These are phyloP conservation scores for Netelia fuscicornis DNA, from an alignment of 2,888 invertebrate species.

Conservation along the genomic window DNA sequence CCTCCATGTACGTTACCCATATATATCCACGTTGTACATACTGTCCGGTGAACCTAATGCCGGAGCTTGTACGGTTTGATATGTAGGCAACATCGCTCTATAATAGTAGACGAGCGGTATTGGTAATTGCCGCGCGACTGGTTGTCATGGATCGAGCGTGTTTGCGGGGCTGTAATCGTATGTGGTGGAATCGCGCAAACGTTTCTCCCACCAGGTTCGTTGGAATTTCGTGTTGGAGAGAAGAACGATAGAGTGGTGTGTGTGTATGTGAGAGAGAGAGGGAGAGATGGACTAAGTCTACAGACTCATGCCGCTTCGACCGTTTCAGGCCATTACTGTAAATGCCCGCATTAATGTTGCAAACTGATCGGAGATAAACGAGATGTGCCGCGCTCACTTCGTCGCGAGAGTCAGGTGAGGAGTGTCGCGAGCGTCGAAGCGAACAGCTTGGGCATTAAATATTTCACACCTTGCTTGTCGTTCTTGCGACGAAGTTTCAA, in stretches of 20 bases:
- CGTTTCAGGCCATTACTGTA: slow-evolving; percentile 75
- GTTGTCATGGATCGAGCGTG: slow-evolving; percentile 72
- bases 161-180: slow-evolving; percentile 55
- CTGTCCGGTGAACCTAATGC: slow-evolving; percentile 29
- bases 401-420: slow-evolving; percentile 45
- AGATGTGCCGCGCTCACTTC: slow-evolving; percentile 61
- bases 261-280: slow-evolving; percentile 8
- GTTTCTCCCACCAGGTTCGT: neutral
- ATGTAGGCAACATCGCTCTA: slow-evolving; percentile 1
- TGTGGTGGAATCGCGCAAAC: neutral
- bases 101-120: slow-evolving; percentile 20
- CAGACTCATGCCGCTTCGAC: slow-evolving; percentile 59
- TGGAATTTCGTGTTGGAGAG: slow-evolving; percentile 25
- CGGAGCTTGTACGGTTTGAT: slow-evolving; percentile 19
- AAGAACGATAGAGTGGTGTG: slow-evolving; percentile 7
- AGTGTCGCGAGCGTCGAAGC: slow-evolving; percentile 16
- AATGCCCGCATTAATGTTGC: slow-evolving; percentile 79
- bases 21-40: neutral
- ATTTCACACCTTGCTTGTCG: slow-evolving; percentile 72
- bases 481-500: slow-evolving; percentile 38
- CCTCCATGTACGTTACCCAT: neutral
- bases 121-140: slow-evolving; percentile 69
- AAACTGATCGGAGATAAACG: slow-evolving; percentile 77
- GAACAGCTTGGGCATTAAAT: slow-evolving; percentile 72
- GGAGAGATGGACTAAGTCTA: slow-evolving; percentile 55